phyloP scores from a whole-genome alignment of 2,113 vertebrate genomes.

The Oostethus manadensis region DNA sequence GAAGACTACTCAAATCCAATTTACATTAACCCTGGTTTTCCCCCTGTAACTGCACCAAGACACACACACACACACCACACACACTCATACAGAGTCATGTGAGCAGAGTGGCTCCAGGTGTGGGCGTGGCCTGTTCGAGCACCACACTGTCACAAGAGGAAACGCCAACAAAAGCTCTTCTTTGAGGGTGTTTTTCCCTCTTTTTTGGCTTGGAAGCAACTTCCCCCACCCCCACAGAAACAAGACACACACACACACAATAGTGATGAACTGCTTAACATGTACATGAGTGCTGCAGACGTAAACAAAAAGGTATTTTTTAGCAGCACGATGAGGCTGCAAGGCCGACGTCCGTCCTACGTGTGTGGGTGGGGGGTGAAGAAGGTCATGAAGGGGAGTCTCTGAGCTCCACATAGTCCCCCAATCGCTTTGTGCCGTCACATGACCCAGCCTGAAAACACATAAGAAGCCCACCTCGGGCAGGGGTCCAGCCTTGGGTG shows the following conservation, averaged over 20 bases:
- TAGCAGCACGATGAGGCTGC: slow-evolving; percentile 57
- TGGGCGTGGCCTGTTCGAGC: slow-evolving; percentile 32
- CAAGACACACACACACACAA: slow-evolving; percentile 24
- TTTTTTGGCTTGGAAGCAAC: slow-evolving; percentile 27
- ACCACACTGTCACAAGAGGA: slow-evolving; percentile 18
- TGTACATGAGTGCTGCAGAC: slow-evolving; percentile 63
- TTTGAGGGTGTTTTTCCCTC: slow-evolving; percentile 21
- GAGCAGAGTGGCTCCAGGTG: slow-evolving; percentile 39
- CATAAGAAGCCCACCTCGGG: slow-evolving; percentile 44
- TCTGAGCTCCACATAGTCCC: slow-evolving; percentile 47
- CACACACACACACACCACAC: slow-evolving; percentile 27
- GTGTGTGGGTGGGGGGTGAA: slow-evolving; percentile 39
- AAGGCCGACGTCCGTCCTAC: slow-evolving; percentile 52
- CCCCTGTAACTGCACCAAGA: slow-evolving; percentile 6
- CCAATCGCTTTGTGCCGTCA: slow-evolving; percentile 37
- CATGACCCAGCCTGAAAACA: slow-evolving; percentile 37
- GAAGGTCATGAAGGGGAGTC: slow-evolving; percentile 10
- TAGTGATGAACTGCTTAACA: slow-evolving; percentile 58
- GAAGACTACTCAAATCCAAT: too few relatives aligned
- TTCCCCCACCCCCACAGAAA: slow-evolving; percentile 33
- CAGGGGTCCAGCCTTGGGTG: slow-evolving; percentile 50
- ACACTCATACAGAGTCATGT: slow-evolving; percentile 44
- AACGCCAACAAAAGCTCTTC: slow-evolving; percentile 25
- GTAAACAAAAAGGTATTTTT: slow-evolving; percentile 58
- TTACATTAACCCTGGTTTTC: background rate